A percentile compares a stretch with the other conserved stretches of the same genome.
These are phyloP conservation scores for Rambutsinella grinnellia DNA, from an alignment of 2,888 invertebrate genomes.

Conservation along the genomic window DNA sequence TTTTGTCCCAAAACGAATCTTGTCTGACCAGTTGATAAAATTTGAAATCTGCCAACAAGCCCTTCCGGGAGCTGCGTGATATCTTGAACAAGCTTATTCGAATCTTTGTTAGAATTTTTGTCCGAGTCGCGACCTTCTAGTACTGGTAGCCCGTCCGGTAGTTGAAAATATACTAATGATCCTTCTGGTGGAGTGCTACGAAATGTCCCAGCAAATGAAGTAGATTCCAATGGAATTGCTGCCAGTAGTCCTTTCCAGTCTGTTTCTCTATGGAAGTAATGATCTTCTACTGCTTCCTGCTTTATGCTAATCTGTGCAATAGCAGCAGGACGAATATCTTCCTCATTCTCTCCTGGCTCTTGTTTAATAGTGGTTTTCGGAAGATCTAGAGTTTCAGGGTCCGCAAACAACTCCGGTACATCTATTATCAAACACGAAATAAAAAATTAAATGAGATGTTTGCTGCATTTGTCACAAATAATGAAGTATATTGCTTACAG, in stretches of 20 bases:
- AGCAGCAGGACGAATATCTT: background rate
- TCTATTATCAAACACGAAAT: background rate
- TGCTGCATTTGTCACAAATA: background rate
- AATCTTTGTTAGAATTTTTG: conserved; percentile 17
- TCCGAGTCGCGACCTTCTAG: conserved; percentile 43
- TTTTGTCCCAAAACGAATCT: conserved; percentile 60
- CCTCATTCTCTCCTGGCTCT: too few species aligned
- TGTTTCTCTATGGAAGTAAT: too few species aligned
- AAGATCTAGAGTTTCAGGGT: too few species aligned
- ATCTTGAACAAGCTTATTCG: conserved; percentile 29
- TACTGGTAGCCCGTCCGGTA: conserved; percentile 61
- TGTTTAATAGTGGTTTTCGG: background rate
- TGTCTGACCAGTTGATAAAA: conserved; percentile 54
- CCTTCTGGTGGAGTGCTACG: conserved; percentile 33
- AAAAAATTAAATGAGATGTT: conserved; percentile 6
- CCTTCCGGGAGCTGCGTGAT: conserved; percentile 60
- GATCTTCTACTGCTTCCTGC: too few species aligned
- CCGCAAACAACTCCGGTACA: too few species aligned
- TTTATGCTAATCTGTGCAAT: conserved; percentile 26
- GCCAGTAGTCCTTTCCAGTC: background rate
- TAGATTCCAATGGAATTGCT: conserved; percentile 30
- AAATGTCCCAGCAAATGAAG: conserved; percentile 46
- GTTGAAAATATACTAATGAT: conserved; percentile 54
- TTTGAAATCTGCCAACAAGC: conserved; percentile 55
- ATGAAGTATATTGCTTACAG: too few species aligned